Conservation (phyloP, 2,113 vertebrate species). For the Chlamydotis undulata region DNA sequence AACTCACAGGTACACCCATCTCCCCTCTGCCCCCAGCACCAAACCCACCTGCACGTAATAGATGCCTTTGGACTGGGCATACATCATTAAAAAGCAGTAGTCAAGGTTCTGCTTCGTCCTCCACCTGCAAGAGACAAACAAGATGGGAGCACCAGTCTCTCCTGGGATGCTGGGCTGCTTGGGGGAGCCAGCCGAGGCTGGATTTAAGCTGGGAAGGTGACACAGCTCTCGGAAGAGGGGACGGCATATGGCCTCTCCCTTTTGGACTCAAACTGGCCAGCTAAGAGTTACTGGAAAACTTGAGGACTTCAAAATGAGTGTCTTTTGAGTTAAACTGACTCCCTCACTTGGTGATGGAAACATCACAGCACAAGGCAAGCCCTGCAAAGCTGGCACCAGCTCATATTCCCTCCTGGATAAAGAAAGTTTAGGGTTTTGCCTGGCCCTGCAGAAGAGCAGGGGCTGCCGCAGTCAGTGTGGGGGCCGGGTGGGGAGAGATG, state of each 20-base stretch:
- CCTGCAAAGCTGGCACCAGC: not conserved
- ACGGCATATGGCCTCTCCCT: not conserved
- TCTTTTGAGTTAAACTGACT: not conserved
- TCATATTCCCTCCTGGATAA: not conserved
- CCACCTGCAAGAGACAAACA: constrained; percentile 82
- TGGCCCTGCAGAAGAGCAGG: not conserved
- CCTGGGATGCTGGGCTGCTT: not conserved
- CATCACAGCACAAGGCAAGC: not conserved
- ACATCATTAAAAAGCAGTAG: constrained; percentile 99
- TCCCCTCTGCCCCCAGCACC: not conserved
- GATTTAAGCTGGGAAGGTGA: not conserved
- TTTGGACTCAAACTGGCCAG: not conserved
- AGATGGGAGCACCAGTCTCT: not conserved
- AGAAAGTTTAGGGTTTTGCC: not conserved
- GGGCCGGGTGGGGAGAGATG: not conserved
- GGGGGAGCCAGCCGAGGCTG: not conserved
- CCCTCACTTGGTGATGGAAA: not conserved
- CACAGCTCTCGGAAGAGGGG: not conserved
- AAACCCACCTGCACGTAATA: constrained; percentile 92
- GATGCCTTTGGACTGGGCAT: constrained; percentile 95
- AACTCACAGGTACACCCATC: not conserved
- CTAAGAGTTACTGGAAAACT: not conserved
- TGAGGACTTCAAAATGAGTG: not conserved
- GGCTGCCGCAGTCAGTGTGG: not conserved
- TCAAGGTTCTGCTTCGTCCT: constrained; percentile 98